A percentile compares a stretch with the other conserved stretches of the same genome.
phyloP scores from a whole-genome alignment of 2,113 vertebrate species.

The Stercorarius parasiticus region DNA sequence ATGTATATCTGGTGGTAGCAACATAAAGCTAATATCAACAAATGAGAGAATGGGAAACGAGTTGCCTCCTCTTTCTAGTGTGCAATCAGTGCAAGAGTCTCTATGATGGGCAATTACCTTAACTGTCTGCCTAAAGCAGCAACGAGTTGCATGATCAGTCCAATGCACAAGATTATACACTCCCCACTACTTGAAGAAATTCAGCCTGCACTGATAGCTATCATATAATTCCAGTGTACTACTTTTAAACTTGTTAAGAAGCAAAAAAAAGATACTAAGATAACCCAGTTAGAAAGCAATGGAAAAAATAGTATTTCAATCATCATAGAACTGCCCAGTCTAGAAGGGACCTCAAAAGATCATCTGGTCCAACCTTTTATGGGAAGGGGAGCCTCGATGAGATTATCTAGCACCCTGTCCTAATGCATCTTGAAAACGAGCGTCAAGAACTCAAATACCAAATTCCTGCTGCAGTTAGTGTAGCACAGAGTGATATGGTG shows the following conservation, averaged over 20 bases:
- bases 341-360: not conserved
- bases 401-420: not conserved
- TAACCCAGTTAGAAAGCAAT: not conserved
- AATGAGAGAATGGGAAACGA: conserved; percentile 44
- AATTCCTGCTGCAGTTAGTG: not conserved
- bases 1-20: not conserved
- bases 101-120: conserved; percentile 62
- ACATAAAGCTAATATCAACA: conserved; percentile 44
- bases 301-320: not conserved
- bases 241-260: not conserved
- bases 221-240: not conserved
- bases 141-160: conserved; percentile 44
- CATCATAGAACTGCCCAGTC: not conserved
- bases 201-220: conserved; percentile 6
- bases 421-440: not conserved
- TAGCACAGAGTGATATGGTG: not conserved
- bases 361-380: not conserved
- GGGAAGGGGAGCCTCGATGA: not conserved
- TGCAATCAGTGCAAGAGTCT: conserved; percentile 48
- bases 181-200: conserved; percentile 44
- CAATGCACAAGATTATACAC: conserved; percentile 24
- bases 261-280: not conserved
- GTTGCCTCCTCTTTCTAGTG: conserved; percentile 7
- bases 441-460: not conserved
- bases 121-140: conserved; percentile 62